Evolutionary conservation across 2,797 vertebrate genomes (phyloP), one percentile per base, ranked within the genome.

Genomic region (Chaunax sp.): DNA sequence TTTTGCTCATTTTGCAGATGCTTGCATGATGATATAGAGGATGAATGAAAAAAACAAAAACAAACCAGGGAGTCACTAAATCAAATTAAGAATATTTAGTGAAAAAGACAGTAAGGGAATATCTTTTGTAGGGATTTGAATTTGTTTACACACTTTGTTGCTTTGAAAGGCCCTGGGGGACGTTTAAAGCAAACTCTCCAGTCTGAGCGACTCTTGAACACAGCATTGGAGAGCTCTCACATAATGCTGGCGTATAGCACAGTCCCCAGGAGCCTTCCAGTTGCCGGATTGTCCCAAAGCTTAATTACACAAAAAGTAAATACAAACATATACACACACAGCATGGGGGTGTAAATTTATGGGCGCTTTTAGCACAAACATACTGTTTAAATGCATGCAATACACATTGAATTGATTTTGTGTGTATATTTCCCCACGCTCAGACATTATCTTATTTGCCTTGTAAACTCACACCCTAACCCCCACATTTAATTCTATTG

Each of bases 171-270:
- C 58, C 69, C 72, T 64, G 25, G n/a, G 71, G 77, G 62, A 75
- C 50, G 49, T 78, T 80, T 70, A 54, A 79, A 84, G 80, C 68
- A 76, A 77, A 82, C 78, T 74, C 55, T 71, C 14, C 9, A 65
- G 66, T 66, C 72, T 52, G 23, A 81, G 72, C 45, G 43, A 64
- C 60, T 76, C 50, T 76, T 64, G 18, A 77, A 85, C 75, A 80
- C 85, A 72, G 61, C 79, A 78, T 75, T 59, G 49, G 83, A 75
- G 85, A 64, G 53, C 72, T 78, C 69, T 55, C 69, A 49, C 55
- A 61, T 49, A 64, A 30, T 46, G 53, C 71, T 51, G 70, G 26
- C 18, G 44, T 64, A 46, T 6, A 52, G 57, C 2, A 8, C 20
- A 35, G 43, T 77, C 71, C 77, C 54, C 35, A 18, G 45, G 65